phyloP scores from a whole-genome alignment of 2,113 vertebrate genomes.

The Aspiorhynchus laticeps region DNA sequence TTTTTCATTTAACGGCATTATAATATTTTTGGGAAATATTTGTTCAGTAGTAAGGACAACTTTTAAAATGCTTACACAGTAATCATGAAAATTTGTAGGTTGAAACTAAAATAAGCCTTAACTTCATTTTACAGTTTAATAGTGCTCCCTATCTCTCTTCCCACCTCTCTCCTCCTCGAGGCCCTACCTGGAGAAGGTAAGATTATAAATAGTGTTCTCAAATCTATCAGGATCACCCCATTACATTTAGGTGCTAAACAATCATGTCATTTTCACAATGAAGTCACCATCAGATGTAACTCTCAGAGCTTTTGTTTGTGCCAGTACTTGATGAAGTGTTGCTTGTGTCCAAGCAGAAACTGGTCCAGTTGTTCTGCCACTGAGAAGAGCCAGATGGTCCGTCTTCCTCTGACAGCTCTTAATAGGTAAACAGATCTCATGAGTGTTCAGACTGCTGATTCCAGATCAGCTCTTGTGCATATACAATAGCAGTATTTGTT shows the following conservation, averaged over 20 bases:
- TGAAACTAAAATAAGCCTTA: conserved; percentile 62
- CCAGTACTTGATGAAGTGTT: not conserved
- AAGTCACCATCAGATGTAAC: not conserved
- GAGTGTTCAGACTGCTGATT: not conserved
- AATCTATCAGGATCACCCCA: not conserved
- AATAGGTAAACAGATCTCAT: conserved; percentile 76
- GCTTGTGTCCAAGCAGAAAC: conserved; percentile 65
- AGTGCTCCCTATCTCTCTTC: conserved; percentile 79
- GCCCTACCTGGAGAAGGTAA: conserved; percentile 81
- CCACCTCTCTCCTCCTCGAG: conserved; percentile 79
- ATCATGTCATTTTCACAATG: not conserved
- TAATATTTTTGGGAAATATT: too few species aligned
- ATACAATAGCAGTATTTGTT: not conserved
- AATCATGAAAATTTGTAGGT: not conserved
- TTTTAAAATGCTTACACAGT: not conserved
- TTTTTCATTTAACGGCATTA: not conserved
- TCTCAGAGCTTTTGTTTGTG: not conserved
- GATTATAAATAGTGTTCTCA: not conserved
- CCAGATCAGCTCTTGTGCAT: not conserved
- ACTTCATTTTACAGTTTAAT: conserved; percentile 73
- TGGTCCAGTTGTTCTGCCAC: conserved; percentile 75
- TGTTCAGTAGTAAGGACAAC: not conserved
- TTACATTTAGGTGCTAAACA: not conserved
- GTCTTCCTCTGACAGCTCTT: conserved; percentile 77
- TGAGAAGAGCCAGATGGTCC: conserved; percentile 79